phyloP scores from a whole-genome alignment of 2,113 vertebrate species.

The Cebus imitator region DNA sequence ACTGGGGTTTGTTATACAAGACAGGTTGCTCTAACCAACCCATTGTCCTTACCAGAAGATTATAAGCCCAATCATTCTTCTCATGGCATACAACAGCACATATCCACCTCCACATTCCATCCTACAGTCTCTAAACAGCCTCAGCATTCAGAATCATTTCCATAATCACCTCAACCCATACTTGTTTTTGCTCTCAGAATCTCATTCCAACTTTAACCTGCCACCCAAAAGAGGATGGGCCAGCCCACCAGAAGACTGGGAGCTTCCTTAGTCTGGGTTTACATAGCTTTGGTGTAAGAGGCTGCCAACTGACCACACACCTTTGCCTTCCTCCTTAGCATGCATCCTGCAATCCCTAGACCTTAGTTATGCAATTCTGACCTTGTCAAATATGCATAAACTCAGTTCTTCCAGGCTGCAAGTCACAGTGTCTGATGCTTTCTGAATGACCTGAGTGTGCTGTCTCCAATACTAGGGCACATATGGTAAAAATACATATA shows the following conservation, averaged over 20 bases:
- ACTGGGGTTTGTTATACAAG: neutral
- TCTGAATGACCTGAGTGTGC: neutral
- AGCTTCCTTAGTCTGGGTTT: neutral
- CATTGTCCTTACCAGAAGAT: neutral
- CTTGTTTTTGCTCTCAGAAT: neutral
- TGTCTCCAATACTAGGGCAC: neutral
- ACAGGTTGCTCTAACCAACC: neutral
- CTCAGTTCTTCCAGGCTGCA: neutral
- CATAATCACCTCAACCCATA: neutral
- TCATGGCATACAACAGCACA: neutral
- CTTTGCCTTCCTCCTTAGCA: neutral
- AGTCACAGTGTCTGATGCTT: neutral
- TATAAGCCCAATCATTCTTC: neutral
- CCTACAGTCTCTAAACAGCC: neutral
- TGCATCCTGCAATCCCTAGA: neutral
- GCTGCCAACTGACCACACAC: neutral
- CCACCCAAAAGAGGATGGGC: neutral
- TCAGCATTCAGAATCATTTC: neutral
- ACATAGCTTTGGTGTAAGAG: neutral
- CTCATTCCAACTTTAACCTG: neutral
- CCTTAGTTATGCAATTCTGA: neutral
- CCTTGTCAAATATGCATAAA: neutral
- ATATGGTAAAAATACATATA: neutral
- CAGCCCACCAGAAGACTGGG: neutral
- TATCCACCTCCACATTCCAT: neutral